Conservation (phyloP, 2,113 vertebrate genomes). For the Thamnophis sirtalis region DNA sequence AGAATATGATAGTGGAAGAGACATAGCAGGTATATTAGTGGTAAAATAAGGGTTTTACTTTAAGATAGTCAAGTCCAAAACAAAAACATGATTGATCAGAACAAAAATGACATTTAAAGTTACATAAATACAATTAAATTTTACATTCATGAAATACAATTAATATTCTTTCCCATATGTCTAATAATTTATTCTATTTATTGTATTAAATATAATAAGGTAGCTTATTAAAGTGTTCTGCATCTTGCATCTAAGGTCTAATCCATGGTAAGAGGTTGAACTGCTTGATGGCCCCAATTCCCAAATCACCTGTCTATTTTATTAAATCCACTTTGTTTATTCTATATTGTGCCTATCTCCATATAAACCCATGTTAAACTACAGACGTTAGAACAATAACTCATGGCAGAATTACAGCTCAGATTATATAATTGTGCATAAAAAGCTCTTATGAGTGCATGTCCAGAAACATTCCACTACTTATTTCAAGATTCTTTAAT, state of each 20-base stretch:
- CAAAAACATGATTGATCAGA: not conserved
- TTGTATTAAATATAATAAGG: not conserved
- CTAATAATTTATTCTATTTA: not conserved
- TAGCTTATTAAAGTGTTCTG: not conserved
- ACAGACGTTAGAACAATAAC: not conserved
- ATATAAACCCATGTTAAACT: not conserved
- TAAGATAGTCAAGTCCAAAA: not conserved
- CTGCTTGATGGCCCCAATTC: not conserved
- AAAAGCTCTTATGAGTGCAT: not conserved
- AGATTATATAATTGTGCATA: not conserved
- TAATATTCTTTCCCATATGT: not conserved
- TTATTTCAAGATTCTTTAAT: not conserved
- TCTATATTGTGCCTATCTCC: not conserved
- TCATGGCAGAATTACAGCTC: not conserved
- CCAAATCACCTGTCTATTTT: not conserved
- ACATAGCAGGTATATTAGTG: not conserved
- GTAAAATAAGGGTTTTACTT: not conserved
- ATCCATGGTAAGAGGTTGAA: not conserved
- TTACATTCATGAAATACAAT: not conserved
- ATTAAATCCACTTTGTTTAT: not conserved
- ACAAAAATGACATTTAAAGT: not conserved
- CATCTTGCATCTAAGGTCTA: not conserved
- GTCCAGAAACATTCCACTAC: not conserved
- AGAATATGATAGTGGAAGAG: not conserved
- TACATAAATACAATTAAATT: not conserved